phyloP scores from a whole-genome alignment of 2,113 vertebrate genomes.

The Nansenia antarctica region DNA sequence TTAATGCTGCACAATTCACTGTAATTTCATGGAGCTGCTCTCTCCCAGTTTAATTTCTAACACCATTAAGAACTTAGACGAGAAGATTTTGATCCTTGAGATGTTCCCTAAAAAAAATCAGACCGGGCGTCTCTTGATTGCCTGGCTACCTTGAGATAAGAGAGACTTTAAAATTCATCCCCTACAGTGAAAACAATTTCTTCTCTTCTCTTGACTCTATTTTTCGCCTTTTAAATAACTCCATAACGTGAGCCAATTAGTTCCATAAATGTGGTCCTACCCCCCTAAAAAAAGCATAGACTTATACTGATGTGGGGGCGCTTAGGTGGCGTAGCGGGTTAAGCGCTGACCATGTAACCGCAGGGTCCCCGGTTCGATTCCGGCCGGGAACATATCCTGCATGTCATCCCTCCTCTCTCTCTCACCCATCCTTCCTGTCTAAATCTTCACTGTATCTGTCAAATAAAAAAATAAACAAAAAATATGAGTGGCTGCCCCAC shows the following conservation, averaged over 20 bases:
- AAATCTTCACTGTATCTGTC: too few species aligned
- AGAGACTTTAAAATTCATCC: conserved; percentile 39
- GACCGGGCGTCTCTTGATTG: conserved; percentile 36
- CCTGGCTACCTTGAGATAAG: conserved; percentile 64
- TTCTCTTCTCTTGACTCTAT: conserved; percentile 34
- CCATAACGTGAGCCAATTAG: conserved; percentile 60
- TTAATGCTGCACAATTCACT: conserved; percentile 29
- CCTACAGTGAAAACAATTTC: conserved; percentile 26
- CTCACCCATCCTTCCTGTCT: too few species aligned
- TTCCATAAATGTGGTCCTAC: conserved; percentile 48
- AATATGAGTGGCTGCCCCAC: too few species aligned
- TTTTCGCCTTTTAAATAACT: conserved; percentile 50
- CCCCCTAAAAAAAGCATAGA: conserved; percentile 45
- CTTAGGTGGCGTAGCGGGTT: too few species aligned
- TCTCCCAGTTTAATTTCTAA: conserved; percentile 45
- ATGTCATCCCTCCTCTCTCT: too few species aligned
- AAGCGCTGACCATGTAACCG: too few species aligned
- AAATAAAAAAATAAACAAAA: too few species aligned
- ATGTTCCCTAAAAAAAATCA: conserved; percentile 41
- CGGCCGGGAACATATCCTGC: too few species aligned
- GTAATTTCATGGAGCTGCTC: conserved; percentile 35
- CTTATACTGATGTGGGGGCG: conserved; percentile 51
- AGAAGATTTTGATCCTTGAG: conserved; percentile 52
- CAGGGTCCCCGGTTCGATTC: too few species aligned
- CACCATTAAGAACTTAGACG: conserved; percentile 59